Base-by-base conservation (phyloP, 2,113 vertebrate genomes). In the Formicarius rufipectus region DNA sequence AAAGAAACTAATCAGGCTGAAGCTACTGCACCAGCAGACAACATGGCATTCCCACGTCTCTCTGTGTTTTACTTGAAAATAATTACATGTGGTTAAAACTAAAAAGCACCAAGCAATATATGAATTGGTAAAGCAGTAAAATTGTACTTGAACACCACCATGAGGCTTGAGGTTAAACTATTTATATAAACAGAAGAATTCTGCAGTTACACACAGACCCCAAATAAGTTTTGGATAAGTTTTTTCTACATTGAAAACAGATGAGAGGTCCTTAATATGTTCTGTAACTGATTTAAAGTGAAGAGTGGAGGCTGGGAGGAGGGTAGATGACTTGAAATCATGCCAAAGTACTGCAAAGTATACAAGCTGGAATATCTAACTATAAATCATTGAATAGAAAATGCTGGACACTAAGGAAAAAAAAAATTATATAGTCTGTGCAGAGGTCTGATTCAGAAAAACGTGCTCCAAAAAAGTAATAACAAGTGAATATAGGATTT, bases 141-240 rank as follows among this genome's bases (percentile, higher is more conserved):
- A 87, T 28, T 97, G 95, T 95, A 8, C 96, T 97, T 44, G 94
- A 2, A 97, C 96, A 96, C 95, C 96, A 95, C 97, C 96, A 58
- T 66, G 95, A 97, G 96, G 96, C 93, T 87, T 81, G 90, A 93
- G 90, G 91, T 86, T 96, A 88, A 95, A 97, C 80, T 96, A 90
- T 92, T 93, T 86, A 45, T 74, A 79, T 13, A 19, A 66, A 31
- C 9, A 31, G 42, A 53, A 7, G 24, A 21, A 55, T 21, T 83
- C 66, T 63, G 69, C 71, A 85, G n/a, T 74, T 40, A 42, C 55
- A 92, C 84, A 47, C 49, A 82, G 44, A 80, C 35, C 50, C 56
- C 44, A 25, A 75, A 8, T 2, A 63, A 58, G 81, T 55, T 64
- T 9, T 3, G 7, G 20, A 27, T 5, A 72, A 75, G 25, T 42